Conservation (phyloP, 2,113 vertebrate species). For the Hemiscyllium ocellatum region DNA sequence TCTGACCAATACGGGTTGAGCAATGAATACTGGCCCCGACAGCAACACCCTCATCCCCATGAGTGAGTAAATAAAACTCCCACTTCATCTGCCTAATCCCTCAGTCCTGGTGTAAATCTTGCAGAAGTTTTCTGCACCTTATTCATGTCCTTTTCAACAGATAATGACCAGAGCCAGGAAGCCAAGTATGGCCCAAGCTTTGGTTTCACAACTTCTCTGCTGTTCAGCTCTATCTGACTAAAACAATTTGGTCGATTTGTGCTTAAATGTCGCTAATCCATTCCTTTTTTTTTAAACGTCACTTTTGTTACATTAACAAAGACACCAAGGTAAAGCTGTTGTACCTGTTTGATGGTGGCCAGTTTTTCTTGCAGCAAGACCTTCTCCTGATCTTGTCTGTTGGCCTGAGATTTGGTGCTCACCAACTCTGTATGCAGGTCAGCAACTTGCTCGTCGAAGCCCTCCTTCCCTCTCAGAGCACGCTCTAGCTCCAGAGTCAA, state of each 20-base stretch:
- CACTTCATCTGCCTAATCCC: background rate
- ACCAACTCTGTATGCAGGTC: conserved; percentile 44
- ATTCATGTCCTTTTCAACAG: too few relatives aligned
- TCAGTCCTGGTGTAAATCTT: background rate
- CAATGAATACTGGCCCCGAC: too few relatives aligned
- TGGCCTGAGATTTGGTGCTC: conserved; percentile 42
- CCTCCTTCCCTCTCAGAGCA: conserved; percentile 41
- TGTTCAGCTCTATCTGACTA: background rate
- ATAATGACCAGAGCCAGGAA: background rate
- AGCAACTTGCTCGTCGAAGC: conserved; percentile 46
- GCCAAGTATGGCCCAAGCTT: background rate
- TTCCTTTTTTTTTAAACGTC: too few relatives aligned
- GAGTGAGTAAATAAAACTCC: background rate
- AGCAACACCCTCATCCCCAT: too few relatives aligned
- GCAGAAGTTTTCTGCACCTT: background rate
- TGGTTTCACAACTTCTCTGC: background rate
- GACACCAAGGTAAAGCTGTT: background rate
- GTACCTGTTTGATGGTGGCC: conserved; percentile 48
- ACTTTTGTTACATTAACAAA: too few relatives aligned
- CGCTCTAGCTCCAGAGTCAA: conserved; percentile 47
- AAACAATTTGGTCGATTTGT: background rate
- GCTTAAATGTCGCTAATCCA: too few relatives aligned
- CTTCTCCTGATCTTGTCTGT: conserved; percentile 47
- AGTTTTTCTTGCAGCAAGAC: conserved; percentile 47
- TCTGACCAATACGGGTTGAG: too few relatives aligned